These are phyloP conservation scores for Oligia fasciuncula DNA, from an alignment of 2,888 invertebrate species.

Conservation along the genomic window DNA sequence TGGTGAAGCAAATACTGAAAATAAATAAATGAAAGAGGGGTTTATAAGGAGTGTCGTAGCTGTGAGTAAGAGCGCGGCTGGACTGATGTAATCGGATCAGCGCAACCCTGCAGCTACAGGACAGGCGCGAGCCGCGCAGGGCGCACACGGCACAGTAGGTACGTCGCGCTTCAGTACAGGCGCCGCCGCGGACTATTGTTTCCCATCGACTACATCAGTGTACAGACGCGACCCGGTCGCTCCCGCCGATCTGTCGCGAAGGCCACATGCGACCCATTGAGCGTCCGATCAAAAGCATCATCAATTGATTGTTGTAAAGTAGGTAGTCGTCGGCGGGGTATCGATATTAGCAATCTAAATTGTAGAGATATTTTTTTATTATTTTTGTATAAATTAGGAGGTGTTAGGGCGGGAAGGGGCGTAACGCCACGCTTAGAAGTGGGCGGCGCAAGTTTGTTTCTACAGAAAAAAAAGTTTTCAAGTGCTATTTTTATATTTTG, in stretches of 20 bases:
- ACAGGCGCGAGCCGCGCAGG: background rate
- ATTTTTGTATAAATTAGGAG: background rate
- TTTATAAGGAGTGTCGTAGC: background rate
- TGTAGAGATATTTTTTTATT: background rate
- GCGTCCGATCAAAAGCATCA: background rate
- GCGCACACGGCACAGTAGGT: background rate
- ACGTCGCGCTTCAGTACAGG: background rate
- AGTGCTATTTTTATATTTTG: slow-evolving; percentile 4
- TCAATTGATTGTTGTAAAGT: background rate
- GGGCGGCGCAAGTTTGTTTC: slow-evolving; percentile 21
- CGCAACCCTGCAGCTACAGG: slow-evolving; percentile 25
- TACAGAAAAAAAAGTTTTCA: background rate
- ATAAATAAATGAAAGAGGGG: background rate
- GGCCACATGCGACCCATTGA: background rate
- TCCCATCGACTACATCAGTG: background rate
- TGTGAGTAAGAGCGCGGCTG: background rate
- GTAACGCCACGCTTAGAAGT: background rate
- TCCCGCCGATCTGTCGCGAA: background rate
- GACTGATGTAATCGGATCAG: slow-evolving; percentile 31
- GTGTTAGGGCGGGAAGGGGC: slow-evolving; percentile 21
- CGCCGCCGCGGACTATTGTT: slow-evolving; percentile 11
- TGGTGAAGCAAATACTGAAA: slow-evolving; percentile 1
- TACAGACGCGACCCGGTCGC: slow-evolving; percentile 6
- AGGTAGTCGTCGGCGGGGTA: background rate
- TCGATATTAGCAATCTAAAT: background rate